These are phyloP conservation scores for Semicossyphus pulcher DNA, from an alignment of 2,113 vertebrate species.

Conservation along the genomic window DNA sequence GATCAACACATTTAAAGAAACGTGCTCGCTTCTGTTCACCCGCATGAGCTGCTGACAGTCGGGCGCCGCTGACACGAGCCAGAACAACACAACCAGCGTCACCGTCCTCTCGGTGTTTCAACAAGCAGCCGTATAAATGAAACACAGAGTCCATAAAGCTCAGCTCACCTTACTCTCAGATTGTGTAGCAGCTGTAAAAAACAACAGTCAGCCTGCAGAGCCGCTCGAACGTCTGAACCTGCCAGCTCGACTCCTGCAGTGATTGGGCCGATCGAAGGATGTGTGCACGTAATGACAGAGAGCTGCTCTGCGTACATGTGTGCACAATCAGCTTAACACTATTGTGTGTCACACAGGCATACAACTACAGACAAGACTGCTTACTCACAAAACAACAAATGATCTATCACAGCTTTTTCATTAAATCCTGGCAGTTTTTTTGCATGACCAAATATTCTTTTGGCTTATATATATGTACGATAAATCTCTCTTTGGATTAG, in stretches of 20 bases:
- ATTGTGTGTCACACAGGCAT: constrained; percentile 16
- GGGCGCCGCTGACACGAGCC: constrained; percentile 46
- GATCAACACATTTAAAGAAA: constrained; percentile 56
- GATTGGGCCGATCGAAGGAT: constrained; percentile 14
- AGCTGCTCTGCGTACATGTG: constrained; percentile 10
- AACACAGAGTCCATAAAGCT: constrained; percentile 31
- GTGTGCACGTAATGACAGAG: constrained; percentile 5
- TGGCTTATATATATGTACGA: too few species aligned
- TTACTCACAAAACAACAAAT: not conserved
- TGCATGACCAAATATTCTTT: too few species aligned
- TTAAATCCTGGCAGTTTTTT: too few species aligned
- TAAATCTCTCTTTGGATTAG: too few species aligned
- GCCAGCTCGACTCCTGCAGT: constrained; percentile 23
- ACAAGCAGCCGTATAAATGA: constrained; percentile 29
- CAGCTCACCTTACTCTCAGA: constrained; percentile 10
- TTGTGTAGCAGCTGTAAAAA: constrained; percentile 20
- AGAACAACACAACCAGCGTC: constrained; percentile 14
- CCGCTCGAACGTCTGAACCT: constrained; percentile 9
- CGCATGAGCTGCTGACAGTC: constrained; percentile 28
- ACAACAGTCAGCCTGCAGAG: constrained; percentile 4
- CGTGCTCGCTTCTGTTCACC: not conserved
- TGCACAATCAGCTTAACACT: constrained; percentile 1
- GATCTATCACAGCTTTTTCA: not conserved
- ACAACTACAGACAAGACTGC: not conserved
- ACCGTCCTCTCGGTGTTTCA: constrained; percentile 19